Evolutionary conservation across 2,113 vertebrate genomes (phyloP), one percentile per base, ranked within the genome.

Genomic region (Phoxinus phoxinus): DNA sequence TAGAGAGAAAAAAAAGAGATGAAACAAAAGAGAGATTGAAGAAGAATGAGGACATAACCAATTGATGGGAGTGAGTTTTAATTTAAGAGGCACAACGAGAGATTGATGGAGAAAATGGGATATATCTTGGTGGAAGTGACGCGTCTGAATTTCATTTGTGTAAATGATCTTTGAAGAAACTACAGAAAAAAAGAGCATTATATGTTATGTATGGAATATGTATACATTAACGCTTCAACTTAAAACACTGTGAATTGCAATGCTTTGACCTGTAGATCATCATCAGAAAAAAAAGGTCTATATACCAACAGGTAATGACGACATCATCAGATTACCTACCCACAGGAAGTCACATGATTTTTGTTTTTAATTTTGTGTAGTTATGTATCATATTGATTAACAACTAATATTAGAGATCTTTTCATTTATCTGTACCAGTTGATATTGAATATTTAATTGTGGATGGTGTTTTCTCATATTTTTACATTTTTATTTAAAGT

Each of bases 81-180:
- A 93, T 92, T 93, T 87, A 89, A 90, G 48, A 86, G 82, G n/a
- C 19, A 21, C 53, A 2, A 56, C 2, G 63, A 63, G 74, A 61
- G 67, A 2, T 51, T 85, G 32, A 81, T 25, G 30, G 83, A 83
- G 88, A 88, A 9, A 83, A 83, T 86, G 83, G 63, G 72, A 88
- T 81, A 81, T 58, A 63, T 59, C 84, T 32, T 56, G 81, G 88
- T 91, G 86, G 90, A 17, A 19, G 90, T 90, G 88, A 89, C 89
- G 90, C 87, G 88, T 48, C 91, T 92, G 92, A 90, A 93, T 93
- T 93, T 86, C 85, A 90, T 90, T 86, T 73, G 78, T 86, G n/a
- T 74, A n/a, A 44, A 74, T 15, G 41, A 74, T 74, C 37, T 15
- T 32, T 32, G 11, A n/a, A 74, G 72, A 48, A 41, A 41, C 0